These are phyloP conservation scores for Callospermophilus lateralis DNA, from an alignment of 2,113 vertebrate species.

Conservation along the genomic window DNA sequence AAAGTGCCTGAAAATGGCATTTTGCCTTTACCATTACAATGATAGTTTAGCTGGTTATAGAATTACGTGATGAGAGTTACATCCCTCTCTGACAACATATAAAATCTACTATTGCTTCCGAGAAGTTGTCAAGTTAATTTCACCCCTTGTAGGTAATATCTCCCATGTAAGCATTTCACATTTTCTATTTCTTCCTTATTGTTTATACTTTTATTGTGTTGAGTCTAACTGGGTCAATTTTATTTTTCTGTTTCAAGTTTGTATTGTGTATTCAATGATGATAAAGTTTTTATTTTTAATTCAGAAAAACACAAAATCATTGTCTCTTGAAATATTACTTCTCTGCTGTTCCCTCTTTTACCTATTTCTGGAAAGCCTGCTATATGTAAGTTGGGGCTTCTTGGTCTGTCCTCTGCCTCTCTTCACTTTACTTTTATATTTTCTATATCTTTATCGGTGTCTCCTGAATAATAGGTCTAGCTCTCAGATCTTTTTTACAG, in stretches of 20 bases:
- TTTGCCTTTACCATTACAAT: neutral
- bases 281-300: slow-evolving; percentile 7
- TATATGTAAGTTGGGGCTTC: neutral
- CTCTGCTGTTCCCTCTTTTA: neutral
- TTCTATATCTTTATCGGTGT: neutral
- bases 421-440: neutral
- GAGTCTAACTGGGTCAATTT: neutral
- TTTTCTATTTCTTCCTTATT: neutral
- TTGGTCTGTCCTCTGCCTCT: neutral
- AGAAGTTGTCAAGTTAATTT: neutral
- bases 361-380: neutral
- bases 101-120: neutral
- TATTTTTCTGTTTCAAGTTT: neutral
- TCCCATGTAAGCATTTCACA: neutral
- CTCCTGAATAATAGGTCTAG: neutral
- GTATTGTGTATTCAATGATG: neutral
- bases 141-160: neutral
- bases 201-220: neutral
- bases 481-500: neutral
- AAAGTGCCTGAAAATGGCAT: neutral
- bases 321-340: neutral
- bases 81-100: neutral
- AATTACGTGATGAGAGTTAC: neutral
- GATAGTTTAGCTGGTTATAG: neutral
- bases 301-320: neutral